phyloP scores from a whole-genome alignment of 2,888 invertebrate species.

The Anticlea derivata region DNA sequence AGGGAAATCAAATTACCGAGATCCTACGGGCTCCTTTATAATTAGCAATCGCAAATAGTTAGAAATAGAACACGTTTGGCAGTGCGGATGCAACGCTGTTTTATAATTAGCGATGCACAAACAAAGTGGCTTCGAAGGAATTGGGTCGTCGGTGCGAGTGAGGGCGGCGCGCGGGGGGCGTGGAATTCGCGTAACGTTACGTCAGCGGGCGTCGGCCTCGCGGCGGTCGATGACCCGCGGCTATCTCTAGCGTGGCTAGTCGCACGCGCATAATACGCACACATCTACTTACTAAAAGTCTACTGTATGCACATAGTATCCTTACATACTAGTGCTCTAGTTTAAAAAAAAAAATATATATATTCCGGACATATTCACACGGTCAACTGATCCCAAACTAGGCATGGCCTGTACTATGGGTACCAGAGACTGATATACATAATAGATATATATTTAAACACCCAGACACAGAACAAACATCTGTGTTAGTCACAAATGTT shows the following conservation, averaged over 20 bases:
- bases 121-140: slow-evolving; percentile 80
- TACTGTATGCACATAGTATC: slow-evolving; percentile 12
- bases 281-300: slow-evolving; percentile 30
- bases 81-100: slow-evolving; percentile 64
- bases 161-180: slow-evolving; percentile 51
- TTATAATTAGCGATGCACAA: slow-evolving; percentile 81
- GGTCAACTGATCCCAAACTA: too few species aligned
- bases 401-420: too few species aligned
- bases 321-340: not conserved
- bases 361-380: too few species aligned
- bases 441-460: too few species aligned
- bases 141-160: slow-evolving; percentile 76
- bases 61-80: slow-evolving; percentile 73
- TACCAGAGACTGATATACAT: too few species aligned
- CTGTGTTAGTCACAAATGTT: too few species aligned
- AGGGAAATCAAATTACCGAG: slow-evolving; percentile 6
- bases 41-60: slow-evolving; percentile 55
- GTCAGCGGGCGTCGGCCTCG: slow-evolving; percentile 81
- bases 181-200: slow-evolving; percentile 82
- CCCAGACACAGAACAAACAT: too few species aligned
- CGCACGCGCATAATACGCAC: slow-evolving; percentile 68
- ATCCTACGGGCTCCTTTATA: slow-evolving; percentile 31
- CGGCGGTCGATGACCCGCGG: slow-evolving; percentile 77
- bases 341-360: not conserved
- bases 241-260: slow-evolving; percentile 74